phyloP scores from a whole-genome alignment of 35 echinoderm and acorn worm species.

The Patiria miniata region DNA sequence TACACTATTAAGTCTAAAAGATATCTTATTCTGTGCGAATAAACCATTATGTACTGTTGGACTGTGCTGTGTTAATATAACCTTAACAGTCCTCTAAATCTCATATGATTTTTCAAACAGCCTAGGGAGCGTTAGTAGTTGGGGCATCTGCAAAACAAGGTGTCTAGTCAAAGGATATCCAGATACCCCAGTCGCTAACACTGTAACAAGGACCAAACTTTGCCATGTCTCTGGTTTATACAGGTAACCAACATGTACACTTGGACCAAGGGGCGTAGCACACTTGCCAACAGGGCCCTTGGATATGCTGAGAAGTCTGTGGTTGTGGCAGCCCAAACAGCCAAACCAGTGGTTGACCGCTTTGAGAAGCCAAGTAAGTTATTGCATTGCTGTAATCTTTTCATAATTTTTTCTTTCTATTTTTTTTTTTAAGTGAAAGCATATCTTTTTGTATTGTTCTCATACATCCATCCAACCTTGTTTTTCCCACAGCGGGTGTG shows the following conservation, averaged over 20 bases:
- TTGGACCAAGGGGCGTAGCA: conserved; percentile 87
- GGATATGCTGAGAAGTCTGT: conserved; percentile 87
- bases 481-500: no score
- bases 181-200: no score
- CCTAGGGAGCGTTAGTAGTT: no score
- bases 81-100: no score
- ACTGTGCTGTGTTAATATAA: no score
- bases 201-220: background rate
- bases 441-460: background rate
- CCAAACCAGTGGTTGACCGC: conserved; percentile 83
- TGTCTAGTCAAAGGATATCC: no score
- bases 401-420: background rate
- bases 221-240: background rate
- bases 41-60: no score
- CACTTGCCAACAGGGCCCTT: conserved; percentile 68
- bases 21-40: no score
- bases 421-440: background rate
- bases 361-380: conserved; percentile 78
- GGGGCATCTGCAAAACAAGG: no score
- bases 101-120: no score
- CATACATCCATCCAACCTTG: background rate
- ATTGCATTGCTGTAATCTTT: no score
- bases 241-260: conserved; percentile 80
- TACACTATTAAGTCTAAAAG: no score
- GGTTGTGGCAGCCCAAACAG: conserved; percentile 74